A percentile compares a stretch with the other conserved stretches of the same genome.
Evolutionary conservation across 2,113 vertebrate species (phyloP).

Genomic region (Caranx melampygus): DNA sequence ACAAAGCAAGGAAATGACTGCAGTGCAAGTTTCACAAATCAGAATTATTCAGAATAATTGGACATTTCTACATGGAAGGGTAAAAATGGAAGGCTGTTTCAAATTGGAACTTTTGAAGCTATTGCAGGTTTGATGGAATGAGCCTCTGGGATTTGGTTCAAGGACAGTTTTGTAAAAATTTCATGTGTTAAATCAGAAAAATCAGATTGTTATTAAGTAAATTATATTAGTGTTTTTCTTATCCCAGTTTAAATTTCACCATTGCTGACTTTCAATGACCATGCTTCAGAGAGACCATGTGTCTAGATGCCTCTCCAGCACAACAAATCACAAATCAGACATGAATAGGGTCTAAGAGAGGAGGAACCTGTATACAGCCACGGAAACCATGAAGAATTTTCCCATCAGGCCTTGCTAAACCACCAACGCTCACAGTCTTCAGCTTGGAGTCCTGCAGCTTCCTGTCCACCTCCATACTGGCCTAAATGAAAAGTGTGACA

Average conservation of each 20-base stretch:
- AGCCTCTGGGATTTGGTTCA: too few relatives aligned
- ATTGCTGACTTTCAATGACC: too few relatives aligned
- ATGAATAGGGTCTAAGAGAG: background rate
- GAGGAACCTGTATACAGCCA: constrained; percentile 91
- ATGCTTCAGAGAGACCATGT: too few relatives aligned
- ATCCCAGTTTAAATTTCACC: too few relatives aligned
- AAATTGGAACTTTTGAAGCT: too few relatives aligned
- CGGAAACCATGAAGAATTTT: constrained; percentile 88
- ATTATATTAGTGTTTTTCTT: too few relatives aligned
- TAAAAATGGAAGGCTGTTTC: background rate
- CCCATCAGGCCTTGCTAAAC: constrained; percentile 77
- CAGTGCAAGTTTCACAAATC: background rate
- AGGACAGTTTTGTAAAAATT: background rate
- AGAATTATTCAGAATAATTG: background rate
- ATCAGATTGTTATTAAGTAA: too few relatives aligned
- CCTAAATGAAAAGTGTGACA: constrained; percentile 70
- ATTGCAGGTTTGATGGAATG: background rate
- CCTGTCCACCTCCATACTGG: constrained; percentile 82
- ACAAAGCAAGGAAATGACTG: background rate
- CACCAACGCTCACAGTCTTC: constrained; percentile 86
- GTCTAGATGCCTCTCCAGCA: too few relatives aligned
- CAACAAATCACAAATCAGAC: background rate
- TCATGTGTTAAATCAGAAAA: background rate
- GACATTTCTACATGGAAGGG: background rate
- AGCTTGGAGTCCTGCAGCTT: constrained; percentile 87